phyloP scores from a whole-genome alignment of 1,140 invertebrate genomes.

The Metaphire vulgaris region DNA sequence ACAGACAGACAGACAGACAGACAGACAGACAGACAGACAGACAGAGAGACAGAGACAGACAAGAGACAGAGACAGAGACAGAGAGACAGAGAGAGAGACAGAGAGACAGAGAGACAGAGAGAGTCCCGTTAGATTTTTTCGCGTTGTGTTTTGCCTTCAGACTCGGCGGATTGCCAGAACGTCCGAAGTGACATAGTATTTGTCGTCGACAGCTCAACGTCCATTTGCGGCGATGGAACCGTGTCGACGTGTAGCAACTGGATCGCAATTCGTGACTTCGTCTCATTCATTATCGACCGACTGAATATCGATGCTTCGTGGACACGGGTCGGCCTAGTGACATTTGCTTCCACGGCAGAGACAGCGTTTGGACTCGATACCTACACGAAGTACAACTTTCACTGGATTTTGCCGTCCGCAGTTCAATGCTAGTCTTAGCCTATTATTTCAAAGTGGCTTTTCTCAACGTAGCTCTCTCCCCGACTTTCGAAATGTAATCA shows the following conservation, averaged over 20 bases:
- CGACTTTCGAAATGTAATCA: neutral
- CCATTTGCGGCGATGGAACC: neutral
- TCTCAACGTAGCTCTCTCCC: too few species aligned
- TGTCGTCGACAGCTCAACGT: slow-evolving; percentile 1
- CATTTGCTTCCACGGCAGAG: neutral
- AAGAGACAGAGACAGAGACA: too few species aligned
- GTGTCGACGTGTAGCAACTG: neutral
- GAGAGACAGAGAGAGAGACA: too few species aligned
- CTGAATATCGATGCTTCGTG: neutral
- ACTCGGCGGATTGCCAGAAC: neutral
- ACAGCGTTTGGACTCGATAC: slow-evolving; percentile 6
- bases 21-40: too few species aligned
- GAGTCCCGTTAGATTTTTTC: too few species aligned
- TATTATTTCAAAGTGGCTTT: neutral
- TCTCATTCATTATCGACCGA: neutral
- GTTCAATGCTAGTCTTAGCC: neutral
- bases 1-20: too few species aligned
- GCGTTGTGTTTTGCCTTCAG: too few species aligned
- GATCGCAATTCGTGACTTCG: neutral
- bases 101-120: too few species aligned
- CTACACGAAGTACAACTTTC: neutral
- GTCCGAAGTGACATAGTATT: slow-evolving; percentile 6
- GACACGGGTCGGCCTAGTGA: slow-evolving; percentile 7
- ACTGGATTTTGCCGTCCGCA: neutral
- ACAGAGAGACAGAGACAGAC: too few species aligned